Base-by-base conservation (phyloP, 2,888 invertebrate genomes). In the Spialia ferax region DNA sequence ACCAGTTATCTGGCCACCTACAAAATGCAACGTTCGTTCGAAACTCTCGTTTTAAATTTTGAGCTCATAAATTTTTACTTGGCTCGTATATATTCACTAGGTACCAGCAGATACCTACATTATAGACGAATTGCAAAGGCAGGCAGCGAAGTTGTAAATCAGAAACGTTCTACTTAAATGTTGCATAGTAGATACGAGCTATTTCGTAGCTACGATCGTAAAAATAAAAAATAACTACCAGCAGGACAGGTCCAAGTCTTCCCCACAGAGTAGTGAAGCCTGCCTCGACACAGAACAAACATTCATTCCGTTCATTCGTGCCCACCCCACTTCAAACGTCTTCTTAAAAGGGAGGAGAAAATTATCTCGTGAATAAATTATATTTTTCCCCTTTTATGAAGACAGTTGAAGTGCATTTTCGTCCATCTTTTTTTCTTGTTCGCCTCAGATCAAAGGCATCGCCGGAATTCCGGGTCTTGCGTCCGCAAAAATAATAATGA, bases 331-430 rank as follows among this genome's bases (percentile, higher is more conserved):
- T 88, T 86, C 84, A 87, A 90, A 85, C 85, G 85, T 80, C 87
- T 87, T 84, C 84, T 86, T 86, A 83, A 84, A 86, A 88, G 89
- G 88, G 88, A 87, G 86, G 86, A 92, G 93, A 90, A 92, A 93
- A 93, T 93, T 93, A 93, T 93, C 92, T 91, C 88, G 85, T 93
- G 93, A 93, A 93, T 93, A 93, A 93, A 93, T 93, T 92, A 93
- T 92, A 91, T 91, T 91, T 88, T 86, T 85, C 87, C 83, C 90
- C 90, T 87, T 89, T 91, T 90, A 93, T 92, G 88, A 93, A 93
- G 93, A 92, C 91, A 87, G 87, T 83, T 89, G 86, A 87, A 93
- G 91, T 93, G 92, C 93, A 91, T 93, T 93, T 92, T 88, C 86
- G 87, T 87, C 85, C 88, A 84, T 85, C 75, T 88, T 91, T 90